A percentile compares a stretch with the other conserved stretches of the same genome.
phyloP scores from a whole-genome alignment of 1,140 invertebrate genomes.

The Bilobella aurantiaca region DNA sequence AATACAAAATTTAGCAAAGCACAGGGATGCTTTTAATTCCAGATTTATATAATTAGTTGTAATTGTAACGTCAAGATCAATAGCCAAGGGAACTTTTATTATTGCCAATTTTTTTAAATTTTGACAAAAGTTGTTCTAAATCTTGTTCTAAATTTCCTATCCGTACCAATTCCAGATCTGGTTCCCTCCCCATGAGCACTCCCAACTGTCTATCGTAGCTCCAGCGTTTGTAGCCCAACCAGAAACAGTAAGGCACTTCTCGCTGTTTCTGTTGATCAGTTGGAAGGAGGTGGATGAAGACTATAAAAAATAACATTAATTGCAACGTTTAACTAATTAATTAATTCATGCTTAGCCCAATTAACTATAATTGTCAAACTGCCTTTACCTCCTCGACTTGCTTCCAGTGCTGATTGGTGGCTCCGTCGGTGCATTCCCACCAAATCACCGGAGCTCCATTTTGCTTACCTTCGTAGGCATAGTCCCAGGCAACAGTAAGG shows the following conservation, averaged over 20 bases:
- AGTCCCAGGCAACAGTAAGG: not conserved
- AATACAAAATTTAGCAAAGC: no score
- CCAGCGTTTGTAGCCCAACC: not conserved
- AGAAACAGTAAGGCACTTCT: not conserved
- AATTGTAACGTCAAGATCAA: no score
- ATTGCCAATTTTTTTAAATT: no score
- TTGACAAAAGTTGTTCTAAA: no score
- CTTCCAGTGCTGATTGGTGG: not conserved
- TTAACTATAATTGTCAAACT: no score
- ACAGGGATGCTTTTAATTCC: no score
- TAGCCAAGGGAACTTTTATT: no score
- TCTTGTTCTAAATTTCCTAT: not conserved
- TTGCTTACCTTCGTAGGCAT: not conserved
- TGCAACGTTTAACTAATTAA: not conserved
- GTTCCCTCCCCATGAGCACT: not conserved
- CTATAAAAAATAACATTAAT: not conserved
- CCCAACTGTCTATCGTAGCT: not conserved
- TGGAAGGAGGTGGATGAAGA: not conserved
- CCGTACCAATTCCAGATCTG: not conserved
- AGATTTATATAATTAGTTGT: no score
- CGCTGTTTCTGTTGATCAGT: not conserved
- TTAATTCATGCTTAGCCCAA: no score
- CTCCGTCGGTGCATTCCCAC: not conserved
- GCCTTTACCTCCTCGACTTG: not conserved
- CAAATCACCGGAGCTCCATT: not conserved